Base-by-base conservation (phyloP, 2,888 invertebrate genomes). In the Nomada hirtipes region DNA sequence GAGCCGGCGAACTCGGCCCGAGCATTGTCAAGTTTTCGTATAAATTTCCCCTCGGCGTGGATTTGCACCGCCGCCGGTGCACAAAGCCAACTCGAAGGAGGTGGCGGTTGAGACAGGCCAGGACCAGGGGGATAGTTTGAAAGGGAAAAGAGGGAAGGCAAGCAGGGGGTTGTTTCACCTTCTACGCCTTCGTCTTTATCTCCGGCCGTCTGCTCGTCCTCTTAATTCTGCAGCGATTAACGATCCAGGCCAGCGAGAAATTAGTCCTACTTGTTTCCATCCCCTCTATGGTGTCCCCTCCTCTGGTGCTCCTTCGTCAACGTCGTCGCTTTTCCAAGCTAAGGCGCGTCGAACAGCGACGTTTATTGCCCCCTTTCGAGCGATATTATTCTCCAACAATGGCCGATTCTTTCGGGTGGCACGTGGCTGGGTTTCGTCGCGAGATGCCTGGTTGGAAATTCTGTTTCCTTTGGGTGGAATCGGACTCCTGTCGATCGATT, bases 31-130 rank as follows among this genome's bases (percentile, higher is more conserved):
- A 90, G 89, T 91, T 91, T 89, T 88, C 89, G 88, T 89, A 90
- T 91, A 92, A 91, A 92, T 91, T 91, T 90, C 90, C 87, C 86
- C 84, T 86, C 90, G 86, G 87, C 88, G 88, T 88, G 84, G 86
- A 90, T 89, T 90, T 90, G 88, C 87, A 86, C 77, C 75, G 82
- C 72, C 68, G 79, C 68, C 52, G 70, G 81, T 55, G 84, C 67
- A 88, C 88, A 88, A 88, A 89, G 83, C 77, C 73, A 10, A 42
- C 73, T 50, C 67, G 71, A 77, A 76, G 67, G 76, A 79, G 79
- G 67, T 74, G 65, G 76, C 71, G 47, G 47, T 15, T 72, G 69
- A 74, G 83, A 83, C 60, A 76, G 74, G 75, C 61, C 57, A 67
- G 26, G 42, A 44, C 47, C 9, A 29, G 73, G 44, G 65, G 76